These are phyloP conservation scores for Plutomurus gul DNA, from an alignment of 1,140 invertebrate genomes.

Conservation along the genomic window DNA sequence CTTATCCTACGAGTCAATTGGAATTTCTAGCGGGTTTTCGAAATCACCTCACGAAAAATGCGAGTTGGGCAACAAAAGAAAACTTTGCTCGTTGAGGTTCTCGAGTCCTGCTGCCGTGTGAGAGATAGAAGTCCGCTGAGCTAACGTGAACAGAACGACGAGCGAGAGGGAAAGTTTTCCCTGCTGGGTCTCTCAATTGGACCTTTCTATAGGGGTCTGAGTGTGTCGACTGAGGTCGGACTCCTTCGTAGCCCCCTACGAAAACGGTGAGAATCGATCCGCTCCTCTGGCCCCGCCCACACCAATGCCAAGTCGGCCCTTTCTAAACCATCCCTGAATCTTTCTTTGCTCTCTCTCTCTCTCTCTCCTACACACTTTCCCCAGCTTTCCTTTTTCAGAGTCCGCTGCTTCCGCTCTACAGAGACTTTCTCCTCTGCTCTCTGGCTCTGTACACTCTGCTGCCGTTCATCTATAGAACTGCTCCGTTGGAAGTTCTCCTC, in stretches of 20 bases:
- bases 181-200: not conserved
- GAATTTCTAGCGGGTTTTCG: not conserved
- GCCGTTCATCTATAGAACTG: no score
- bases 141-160: not conserved
- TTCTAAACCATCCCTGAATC: not conserved
- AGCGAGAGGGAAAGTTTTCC: not conserved
- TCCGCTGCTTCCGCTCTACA: not conserved
- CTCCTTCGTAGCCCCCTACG: not conserved
- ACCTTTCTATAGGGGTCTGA: not conserved
- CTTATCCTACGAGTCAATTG: no score
- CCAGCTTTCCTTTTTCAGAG: not conserved
- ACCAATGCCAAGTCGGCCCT: conserved; percentile 10
- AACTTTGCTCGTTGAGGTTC: conserved; percentile 6
- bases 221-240: not conserved
- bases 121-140: conserved; percentile 1
- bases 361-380: not conserved
- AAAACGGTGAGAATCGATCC: conserved; percentile 1
- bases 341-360: not conserved
- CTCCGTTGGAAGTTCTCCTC: not conserved
- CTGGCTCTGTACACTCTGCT: not conserved
- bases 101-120: conserved; percentile 26
- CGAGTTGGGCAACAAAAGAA: conserved; percentile 26
- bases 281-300: not conserved
- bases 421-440: not conserved
- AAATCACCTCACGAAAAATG: conserved; percentile 12